Evolutionary conservation across 2,113 vertebrate species (phyloP), one percentile per base, ranked within the genome.

Genomic region (Kobus ellipsiprymnus): DNA sequence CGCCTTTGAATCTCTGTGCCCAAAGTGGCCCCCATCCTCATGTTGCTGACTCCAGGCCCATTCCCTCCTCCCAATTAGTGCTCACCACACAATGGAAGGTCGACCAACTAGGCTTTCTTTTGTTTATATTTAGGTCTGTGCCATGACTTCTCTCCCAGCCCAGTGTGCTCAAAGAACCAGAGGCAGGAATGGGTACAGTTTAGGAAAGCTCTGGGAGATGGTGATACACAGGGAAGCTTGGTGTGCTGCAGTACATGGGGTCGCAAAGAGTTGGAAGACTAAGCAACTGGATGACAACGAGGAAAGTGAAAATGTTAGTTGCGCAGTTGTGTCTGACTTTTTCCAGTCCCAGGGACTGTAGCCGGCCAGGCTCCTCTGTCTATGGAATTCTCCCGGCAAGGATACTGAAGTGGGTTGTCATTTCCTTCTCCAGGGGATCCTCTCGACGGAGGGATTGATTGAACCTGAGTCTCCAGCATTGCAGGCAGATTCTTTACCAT

Each of bases 41-140:
- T 4, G 13, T 17, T 0, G 2, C 36, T 81, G 11, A 10, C 29
- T 7, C 52, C 4, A 0, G 15, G 14, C 21, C 44, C 2, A 1
- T 7, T 60, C 29, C 21, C 33, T 50, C 23, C 7, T 29, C 2
- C 0, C 23, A 5, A 16, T 2, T 13, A 25, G 13, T 2, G 2
- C 5, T 44, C 25, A 12, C 30, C 9, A 7, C 0, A 0, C 3
- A 3, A 16, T 27, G 11, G 23, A 84, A 78, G 29, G 40, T 25
- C 48, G 44, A 9, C n/a, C 14, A 16, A 67, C 13, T 3, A 9
- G 23, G 15, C 52, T 78, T 36, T n/a, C 29, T 67, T 74, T 94
- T 1, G 15, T 78, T 23, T 44, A 0, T 14, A 46, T 88, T 83
- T 54, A 88, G 8, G 33, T 87, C 36, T 92, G 62, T 44, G 80